Evolutionary conservation across 2,113 vertebrate genomes (phyloP), one percentile per base, ranked within the genome.

Genomic region (Ivindomyrus marchei): DNA sequence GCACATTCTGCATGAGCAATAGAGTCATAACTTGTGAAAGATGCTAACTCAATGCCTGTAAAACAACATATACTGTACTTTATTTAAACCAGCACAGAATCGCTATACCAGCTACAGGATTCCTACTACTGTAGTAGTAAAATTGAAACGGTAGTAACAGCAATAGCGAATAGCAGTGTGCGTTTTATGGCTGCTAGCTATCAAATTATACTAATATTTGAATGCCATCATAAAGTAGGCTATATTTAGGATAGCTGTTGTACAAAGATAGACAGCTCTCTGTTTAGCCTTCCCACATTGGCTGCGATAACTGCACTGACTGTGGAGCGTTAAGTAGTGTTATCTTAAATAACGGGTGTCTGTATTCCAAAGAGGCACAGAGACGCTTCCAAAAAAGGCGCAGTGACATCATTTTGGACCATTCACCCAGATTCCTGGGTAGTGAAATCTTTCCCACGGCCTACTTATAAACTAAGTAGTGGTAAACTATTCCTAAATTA

Each of bases 391-490:
- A 17, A 80, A 80, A 80, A 80, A 39, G 74, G 74, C 36, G 17
- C 74, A 42, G 13, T 80, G 74, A 80, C 74, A 80, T 80, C 74
- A 80, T 80, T 80, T 80, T 80, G 74, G 74, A 80, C 36, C 74
- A 6, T 80, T 80, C 74, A 36, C 74, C 74, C 74, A 80, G 36
- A 80, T 80, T 80, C 74, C 74, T 80, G 36, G 74, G 31, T 80
- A 42, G 74, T 80, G 74, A 80, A 80, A 80, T 80, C 74, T 80
- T 80, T 80, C 74, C 74, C 74, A 80, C 74, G 36, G 36, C 74
- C 74, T 80, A 42, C 74, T 80, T 80, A 36, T 80, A 80, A 80
- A 80, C 31, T 80, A 42, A 80, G 36, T 80, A 80, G 74, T 80
- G 74, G 74, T 80, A 80, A 80, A 80, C 74, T 80, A 19, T 80